Conservation (phyloP, 2,797 vertebrate genomes). For the Epinephelus malabaricus region DNA sequence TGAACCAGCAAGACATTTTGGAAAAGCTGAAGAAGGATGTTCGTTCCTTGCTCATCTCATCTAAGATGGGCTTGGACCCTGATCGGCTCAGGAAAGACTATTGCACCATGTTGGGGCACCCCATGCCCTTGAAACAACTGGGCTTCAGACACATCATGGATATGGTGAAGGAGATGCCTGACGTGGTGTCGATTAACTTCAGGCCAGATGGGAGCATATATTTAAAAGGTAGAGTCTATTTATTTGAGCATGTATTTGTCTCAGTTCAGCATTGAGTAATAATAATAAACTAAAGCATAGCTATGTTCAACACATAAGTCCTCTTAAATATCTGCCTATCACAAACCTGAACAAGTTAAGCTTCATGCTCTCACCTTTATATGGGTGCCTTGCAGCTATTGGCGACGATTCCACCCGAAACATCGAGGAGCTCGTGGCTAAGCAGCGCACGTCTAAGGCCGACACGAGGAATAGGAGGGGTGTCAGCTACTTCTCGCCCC, state of each 20-base stretch:
- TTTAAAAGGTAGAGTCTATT: slow-evolving; percentile 85
- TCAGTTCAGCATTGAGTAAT: neutral
- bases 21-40: slow-evolving; percentile 90
- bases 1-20: slow-evolving; percentile 83
- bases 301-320: neutral
- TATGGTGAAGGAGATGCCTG: slow-evolving; percentile 90
- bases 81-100: slow-evolving; percentile 89
- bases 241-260: neutral
- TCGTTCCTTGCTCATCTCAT: slow-evolving; percentile 89
- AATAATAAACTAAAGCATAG: neutral
- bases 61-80: slow-evolving; percentile 87
- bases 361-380: neutral
- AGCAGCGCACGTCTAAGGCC: slow-evolving; percentile 80
- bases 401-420: slow-evolving; percentile 87
- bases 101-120: slow-evolving; percentile 85
- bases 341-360: neutral
- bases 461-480: slow-evolving; percentile 28
- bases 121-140: slow-evolving; percentile 87
- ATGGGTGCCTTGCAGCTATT: slow-evolving; percentile 80
- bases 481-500: slow-evolving; percentile 44
- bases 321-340: neutral
- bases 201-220: slow-evolving; percentile 72
- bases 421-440: slow-evolving; percentile 89
- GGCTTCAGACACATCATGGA: slow-evolving; percentile 90
- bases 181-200: slow-evolving; percentile 85